Evolutionary conservation across 2,797 vertebrate genomes (phyloP), one percentile per base, ranked within the genome.

Genomic region (Lepilemur septentrionalis): DNA sequence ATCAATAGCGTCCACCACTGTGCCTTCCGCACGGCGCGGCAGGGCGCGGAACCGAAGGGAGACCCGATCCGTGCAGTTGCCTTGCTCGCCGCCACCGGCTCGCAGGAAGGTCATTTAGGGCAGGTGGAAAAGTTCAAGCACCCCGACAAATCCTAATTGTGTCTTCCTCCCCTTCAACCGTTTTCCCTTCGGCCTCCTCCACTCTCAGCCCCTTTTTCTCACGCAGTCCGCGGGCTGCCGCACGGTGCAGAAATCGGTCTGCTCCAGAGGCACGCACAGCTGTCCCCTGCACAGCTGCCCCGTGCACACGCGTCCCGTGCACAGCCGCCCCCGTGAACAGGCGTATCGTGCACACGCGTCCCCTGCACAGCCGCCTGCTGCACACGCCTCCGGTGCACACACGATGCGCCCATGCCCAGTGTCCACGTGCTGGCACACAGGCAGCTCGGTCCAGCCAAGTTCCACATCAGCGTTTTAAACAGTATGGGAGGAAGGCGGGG

Each of bases 1-100:
- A 94, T 92, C 97, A 43, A 69, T 48, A 38, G 95, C 88, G 73
- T 73, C 96, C 93, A 48, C 97, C 67, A n/a, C 35, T 82, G 86
- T 8, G 75, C 78, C 12, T 50, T 86, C 35, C 25, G 96, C 94
- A 12, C 72, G 1, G 85, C 52, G 43, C 38, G 75, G 85, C 65
- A 82, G 57, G 32, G 52, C 23, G 70, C 8, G 82, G 59, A 18
- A 32, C 46, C 48, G 43, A 9, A 25, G 28, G 67, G 20, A n/a
- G 46, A 22, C 61, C 69, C 2, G 2, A 35, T 35, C 94, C 1
- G 25, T 30, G 38, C 0, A 17, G 83, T 48, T 18, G 1, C 69
- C n/a, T 57, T 65, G 35, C 65, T n/a, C 32, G 75, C 82, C 43
- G 83, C 85, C 30, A 30, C 75, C 2, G 89, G 63, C 88, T 95